Evolutionary conservation across 2,888 invertebrate genomes (phyloP), one percentile per base, ranked within the genome.

Genomic region (Doris montereyensis): DNA sequence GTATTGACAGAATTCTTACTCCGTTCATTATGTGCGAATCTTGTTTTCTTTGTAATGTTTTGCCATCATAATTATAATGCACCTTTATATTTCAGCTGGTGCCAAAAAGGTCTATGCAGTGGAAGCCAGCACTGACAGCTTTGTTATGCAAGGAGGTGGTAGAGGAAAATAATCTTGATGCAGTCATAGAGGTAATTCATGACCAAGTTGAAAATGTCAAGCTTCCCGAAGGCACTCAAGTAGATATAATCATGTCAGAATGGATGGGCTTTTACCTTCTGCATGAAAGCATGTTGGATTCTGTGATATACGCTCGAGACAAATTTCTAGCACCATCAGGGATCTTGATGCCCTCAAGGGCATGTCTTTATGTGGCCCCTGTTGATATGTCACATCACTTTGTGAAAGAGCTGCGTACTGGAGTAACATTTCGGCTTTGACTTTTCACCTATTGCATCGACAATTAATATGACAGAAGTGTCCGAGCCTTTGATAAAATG

Each of bases 261-360:
- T 91, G 91, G 91, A 91, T 91, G 91, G 91, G 91, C 0, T 91
- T 91, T 83, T 91, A 91, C 80, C 84, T 91, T 28, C 83, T 91
- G 0, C 91, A 91, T 76, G 91, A 91, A 80, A 89, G 90, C 1
- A 91, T 91, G 91, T 82, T 91, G 8, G 86, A 88, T 60, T 90
- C 90, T 17, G 88, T 91, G 0, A 83, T 91, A 0, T 82, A 81
- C 74, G 91, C 91, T 0, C 79, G 91, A 30, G 90, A 91, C 78
- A 86, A 86, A 72, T 90, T 87, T 83, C 83, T 91, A 35, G 81
- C 84, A 1, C 81, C 84, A 8, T 86, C 86, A 76, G 90, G 90
- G 1, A 77, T 89, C 1, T 86, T 91, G 83, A 79, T 89, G 1
- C 91, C 91, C 0, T 88, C 89, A 1, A 76, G 84, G 35, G 90